Conservation (phyloP, 92 coral and sea anemone genomes). For the Virgularia gustaviana region DNA sequence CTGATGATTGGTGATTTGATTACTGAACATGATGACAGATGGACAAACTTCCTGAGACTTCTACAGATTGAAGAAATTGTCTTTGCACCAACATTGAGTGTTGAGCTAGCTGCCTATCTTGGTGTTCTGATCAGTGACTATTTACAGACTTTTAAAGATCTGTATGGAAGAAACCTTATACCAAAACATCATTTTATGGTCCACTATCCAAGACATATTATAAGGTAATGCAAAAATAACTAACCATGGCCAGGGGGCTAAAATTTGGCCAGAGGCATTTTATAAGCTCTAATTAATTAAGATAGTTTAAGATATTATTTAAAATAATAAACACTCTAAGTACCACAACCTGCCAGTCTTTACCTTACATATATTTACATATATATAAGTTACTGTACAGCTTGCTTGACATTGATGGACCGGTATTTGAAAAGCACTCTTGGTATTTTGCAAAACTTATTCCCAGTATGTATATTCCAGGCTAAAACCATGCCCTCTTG, state of each 20-base stretch:
- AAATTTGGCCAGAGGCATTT: not conserved
- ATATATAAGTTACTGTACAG: no score
- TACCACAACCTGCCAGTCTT: no score
- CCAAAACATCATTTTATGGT: constrained; percentile 35
- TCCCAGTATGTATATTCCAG: no score
- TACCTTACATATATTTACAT: no score
- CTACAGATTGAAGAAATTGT: constrained; percentile 17
- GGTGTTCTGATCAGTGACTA: constrained; percentile 13
- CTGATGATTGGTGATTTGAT: constrained; percentile 6
- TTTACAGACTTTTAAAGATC: not conserved
- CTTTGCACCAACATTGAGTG: constrained; percentile 1
- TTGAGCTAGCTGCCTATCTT: constrained; percentile 19
- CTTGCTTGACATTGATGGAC: no score
- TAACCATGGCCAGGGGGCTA: not conserved
- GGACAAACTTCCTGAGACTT: constrained; percentile 10
- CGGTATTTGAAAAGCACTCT: no score
- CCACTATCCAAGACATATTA: constrained; percentile 12
- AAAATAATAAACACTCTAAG: not conserved
- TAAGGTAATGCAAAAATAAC: constrained; percentile 1
- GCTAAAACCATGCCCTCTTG: no score
- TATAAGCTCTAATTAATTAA: not conserved
- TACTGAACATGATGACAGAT: not conserved
- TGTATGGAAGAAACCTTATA: not conserved
- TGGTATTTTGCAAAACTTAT: no score
- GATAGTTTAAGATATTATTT: not conserved